These are phyloP conservation scores for Hydrochoerus hydrochaeris DNA, from an alignment of 2,113 vertebrate species.

Conservation along the genomic window DNA sequence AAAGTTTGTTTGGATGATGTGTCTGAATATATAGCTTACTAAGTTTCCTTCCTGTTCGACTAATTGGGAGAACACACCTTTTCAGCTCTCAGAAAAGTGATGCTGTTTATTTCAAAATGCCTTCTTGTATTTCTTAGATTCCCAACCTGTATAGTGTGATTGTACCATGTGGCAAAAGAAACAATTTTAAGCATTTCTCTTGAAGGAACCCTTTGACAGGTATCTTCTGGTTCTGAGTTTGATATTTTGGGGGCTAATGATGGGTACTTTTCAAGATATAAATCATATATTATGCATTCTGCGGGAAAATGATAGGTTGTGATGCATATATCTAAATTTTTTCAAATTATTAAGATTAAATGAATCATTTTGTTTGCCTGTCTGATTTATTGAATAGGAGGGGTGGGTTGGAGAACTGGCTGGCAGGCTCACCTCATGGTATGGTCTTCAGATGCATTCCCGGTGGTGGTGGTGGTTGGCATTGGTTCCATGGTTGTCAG, in stretches of 20 bases:
- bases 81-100: slow-evolving; percentile 78
- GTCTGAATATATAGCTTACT: slow-evolving; percentile 75
- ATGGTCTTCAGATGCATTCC: not conserved
- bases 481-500: not conserved
- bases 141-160: slow-evolving; percentile 80
- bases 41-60: slow-evolving; percentile 77
- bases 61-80: slow-evolving; percentile 80
- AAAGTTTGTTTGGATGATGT: slow-evolving; percentile 75
- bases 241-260: slow-evolving; percentile 52
- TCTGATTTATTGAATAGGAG: not conserved
- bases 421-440: not conserved
- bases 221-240: slow-evolving; percentile 81
- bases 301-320: slow-evolving; percentile 71
- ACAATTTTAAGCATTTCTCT: slow-evolving; percentile 77
- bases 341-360: not conserved
- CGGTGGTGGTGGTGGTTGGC: not conserved
- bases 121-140: slow-evolving; percentile 79
- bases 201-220: slow-evolving; percentile 75
- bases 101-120: slow-evolving; percentile 76
- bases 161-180: slow-evolving; percentile 83
- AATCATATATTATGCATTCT: slow-evolving; percentile 73
- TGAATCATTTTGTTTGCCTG: not conserved
- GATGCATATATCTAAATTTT: slow-evolving; percentile 44
- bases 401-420: not conserved
- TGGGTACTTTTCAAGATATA: slow-evolving; percentile 78